Base-by-base conservation (phyloP, 2,797 vertebrate species). In the Lacerta agilis region DNA sequence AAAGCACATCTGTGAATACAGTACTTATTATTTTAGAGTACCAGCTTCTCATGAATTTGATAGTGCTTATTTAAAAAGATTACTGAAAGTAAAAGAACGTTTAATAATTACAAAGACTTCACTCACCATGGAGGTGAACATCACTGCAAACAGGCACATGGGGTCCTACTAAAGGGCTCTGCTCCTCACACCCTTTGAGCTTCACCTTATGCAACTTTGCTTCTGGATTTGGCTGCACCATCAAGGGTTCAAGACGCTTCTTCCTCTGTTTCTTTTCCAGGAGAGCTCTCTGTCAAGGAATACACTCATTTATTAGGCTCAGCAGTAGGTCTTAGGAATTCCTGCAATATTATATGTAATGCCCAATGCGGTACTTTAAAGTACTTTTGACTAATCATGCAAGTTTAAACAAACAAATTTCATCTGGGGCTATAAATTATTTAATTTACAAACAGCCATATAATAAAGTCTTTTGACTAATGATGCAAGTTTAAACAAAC, bases 141-240 rank as follows among this genome's bases (percentile, higher is more conserved):
- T 97, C 95, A 1, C 86, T 97, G 82, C 93, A 93, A 15, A 94
- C 89, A 43, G 91, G 93, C 72, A 95, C 86, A 9, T 95, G 97
- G n/a, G 97, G 95, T 82, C 97, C 97, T 6, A 99, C 98, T 91
- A 99, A 96, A 0, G 97, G 98, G 1, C 98, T 96, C 86, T 98
- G 98, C 78, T 99, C 98, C 88, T 99, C 98, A 0, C 96, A 95
- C 0, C 95, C 96, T 84, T 96, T 97, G 1, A 97, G 96, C 91
- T 97, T 97, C 58, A 97, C 93, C 29, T 97, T 97, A 0, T 96
- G 96, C 0, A 97, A 96, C 83, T 97, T 97, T 45, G 96, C 96
- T 93, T 99, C 98, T 0, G 97, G 97, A 95, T 99, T 99, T 58
- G 99, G 98, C 90, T 99, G 98, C 0, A 99, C 98, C 98, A 99